Base-by-base conservation (phyloP, 2,113 vertebrate species). In the Ursus arctos region DNA sequence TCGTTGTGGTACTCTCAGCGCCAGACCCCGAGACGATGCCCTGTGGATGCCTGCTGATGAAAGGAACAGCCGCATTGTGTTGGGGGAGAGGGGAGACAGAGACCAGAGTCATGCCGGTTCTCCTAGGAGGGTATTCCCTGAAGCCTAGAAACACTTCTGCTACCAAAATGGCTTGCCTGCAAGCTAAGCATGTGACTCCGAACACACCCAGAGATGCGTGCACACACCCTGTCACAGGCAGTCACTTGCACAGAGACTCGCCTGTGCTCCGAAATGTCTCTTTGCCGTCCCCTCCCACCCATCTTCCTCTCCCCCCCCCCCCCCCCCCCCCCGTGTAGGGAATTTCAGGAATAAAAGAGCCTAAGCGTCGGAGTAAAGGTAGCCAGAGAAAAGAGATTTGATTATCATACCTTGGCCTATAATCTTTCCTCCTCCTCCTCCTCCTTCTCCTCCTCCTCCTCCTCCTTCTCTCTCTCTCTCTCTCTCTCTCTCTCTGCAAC, bases 121-220 rank as follows among this genome's bases (percentile, higher is more conserved):
- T 77, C 47, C 57, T 53, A 71, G 55, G 33, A 77, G 22, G 21
- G 8, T 16, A 69, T 55, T 94, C 88, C 72, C 88, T 61, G 53
- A 91, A 88, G 33, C 67, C 71, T 5, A 95, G n/a, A 87, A 72
- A 43, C 82, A n/a, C 91, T 83, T 43, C 79, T 95, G 31, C 55
- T 69, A 59, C 53, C 87, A 36, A 22, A 65, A 57, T 61, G 94
- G 36, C 55, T 57, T 81, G 65, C 69, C 31, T 79, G 57, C 8
- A 49, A 47, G 77, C 24, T 31, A 57, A 69, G n/a, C 24, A 1
- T 93, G 89, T 49, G 86, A 10, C 71, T 16, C 12, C 7, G 4
- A 7, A 57, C 71, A 40, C 49, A 47, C 43, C 43, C 77, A 67
- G 19, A 51, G 61, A 43, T 31, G 53, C n/a, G 15, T 31, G 22